phyloP scores from a whole-genome alignment of 1,140 invertebrate species.

The Trachymyrmex cornetzi region DNA sequence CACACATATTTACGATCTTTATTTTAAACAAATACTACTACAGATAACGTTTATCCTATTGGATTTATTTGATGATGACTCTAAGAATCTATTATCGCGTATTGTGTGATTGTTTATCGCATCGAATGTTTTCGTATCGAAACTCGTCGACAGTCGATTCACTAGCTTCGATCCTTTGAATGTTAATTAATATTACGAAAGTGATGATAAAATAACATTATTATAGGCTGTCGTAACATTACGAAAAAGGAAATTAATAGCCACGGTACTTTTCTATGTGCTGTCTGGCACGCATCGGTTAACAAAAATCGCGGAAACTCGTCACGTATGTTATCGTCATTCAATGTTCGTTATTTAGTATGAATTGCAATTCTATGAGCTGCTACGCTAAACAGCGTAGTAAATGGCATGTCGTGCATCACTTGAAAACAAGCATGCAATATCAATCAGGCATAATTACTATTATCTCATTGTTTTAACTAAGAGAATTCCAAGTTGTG shows the following conservation, averaged over 20 bases:
- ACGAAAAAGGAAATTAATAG: constrained; percentile 27
- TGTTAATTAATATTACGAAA: constrained; percentile 28
- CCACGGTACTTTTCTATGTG: not conserved
- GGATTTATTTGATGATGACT: not conserved
- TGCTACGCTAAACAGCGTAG: constrained; percentile 9
- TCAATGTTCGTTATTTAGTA: constrained; percentile 45
- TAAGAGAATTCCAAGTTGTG: not conserved
- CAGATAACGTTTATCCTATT: not conserved
- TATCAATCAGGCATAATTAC: constrained; percentile 35
- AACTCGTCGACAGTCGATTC: not conserved
- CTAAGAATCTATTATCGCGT: not conserved
- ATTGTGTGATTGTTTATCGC: not conserved
- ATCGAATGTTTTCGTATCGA: not conserved
- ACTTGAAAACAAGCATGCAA: constrained; percentile 31
- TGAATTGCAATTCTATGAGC: constrained; percentile 45
- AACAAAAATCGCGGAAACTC: constrained; percentile 8
- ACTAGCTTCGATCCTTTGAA: not conserved
- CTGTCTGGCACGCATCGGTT: not conserved
- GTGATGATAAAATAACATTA: constrained; percentile 4
- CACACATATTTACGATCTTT: constrained; percentile 4
- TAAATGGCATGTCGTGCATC: constrained; percentile 32
- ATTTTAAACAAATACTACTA: not conserved
- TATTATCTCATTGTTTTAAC: constrained; percentile 37
- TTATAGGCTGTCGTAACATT: constrained; percentile 2
- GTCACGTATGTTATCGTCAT: constrained; percentile 15